These are phyloP conservation scores for Danaus melanippus DNA, from an alignment of 1,140 invertebrate genomes.

Conservation along the genomic window DNA sequence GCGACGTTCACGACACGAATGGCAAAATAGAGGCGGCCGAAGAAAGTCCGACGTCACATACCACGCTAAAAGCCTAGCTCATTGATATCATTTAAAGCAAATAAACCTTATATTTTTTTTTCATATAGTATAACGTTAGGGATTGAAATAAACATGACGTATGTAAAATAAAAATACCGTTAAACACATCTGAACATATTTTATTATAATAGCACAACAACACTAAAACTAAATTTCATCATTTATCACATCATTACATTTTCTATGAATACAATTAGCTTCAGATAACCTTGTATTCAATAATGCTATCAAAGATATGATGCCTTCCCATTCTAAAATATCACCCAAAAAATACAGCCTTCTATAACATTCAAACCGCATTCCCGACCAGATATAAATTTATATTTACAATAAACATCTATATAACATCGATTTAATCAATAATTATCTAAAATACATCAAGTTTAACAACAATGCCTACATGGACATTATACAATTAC, in stretches of 20 bases:
- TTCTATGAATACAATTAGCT: conserved; percentile 34
- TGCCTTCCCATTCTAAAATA: conserved; percentile 62
- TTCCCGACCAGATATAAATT: conserved; percentile 43
- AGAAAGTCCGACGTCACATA: conserved; percentile 64
- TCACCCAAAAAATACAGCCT: conserved; percentile 72
- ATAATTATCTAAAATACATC: conserved; percentile 71
- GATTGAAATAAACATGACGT: background rate
- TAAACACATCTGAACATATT: conserved; percentile 66
- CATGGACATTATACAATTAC: conserved; percentile 53
- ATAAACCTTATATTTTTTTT: conserved; percentile 19
- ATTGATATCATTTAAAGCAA: conserved; percentile 47
- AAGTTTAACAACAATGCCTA: conserved; percentile 66
- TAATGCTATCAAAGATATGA: conserved; percentile 66
- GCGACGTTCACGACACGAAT: conserved; percentile 46
- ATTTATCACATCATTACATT: conserved; percentile 65
- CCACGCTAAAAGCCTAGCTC: conserved; percentile 48
- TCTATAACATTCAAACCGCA: conserved; percentile 65
- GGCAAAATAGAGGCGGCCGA: conserved; percentile 52
- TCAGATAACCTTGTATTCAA: conserved; percentile 32
- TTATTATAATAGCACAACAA: conserved; percentile 71
- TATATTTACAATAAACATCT: conserved; percentile 71
- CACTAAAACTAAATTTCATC: conserved; percentile 60
- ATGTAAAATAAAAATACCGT: conserved; percentile 23
- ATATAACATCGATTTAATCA: conserved; percentile 71
- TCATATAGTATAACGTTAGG: background rate